These are phyloP conservation scores for Ischnura elegans DNA, from an alignment of 2,888 invertebrate species.

Conservation along the genomic window DNA sequence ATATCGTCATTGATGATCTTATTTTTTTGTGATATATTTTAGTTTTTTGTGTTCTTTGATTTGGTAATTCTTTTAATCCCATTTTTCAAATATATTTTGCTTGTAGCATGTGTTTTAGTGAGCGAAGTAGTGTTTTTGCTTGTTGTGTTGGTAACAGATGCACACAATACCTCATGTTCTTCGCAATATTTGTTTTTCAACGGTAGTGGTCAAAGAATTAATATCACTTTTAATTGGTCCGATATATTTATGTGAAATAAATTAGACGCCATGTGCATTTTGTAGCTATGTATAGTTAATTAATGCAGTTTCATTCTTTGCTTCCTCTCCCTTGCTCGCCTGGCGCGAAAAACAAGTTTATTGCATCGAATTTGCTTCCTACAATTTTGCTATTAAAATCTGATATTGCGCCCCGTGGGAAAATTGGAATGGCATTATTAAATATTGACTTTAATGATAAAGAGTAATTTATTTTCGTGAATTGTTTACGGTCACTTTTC, in stretches of 20 bases:
- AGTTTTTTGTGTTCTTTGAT: too few relatives aligned
- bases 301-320: not conserved
- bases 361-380: not conserved
- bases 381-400: not conserved
- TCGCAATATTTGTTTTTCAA: too few relatives aligned
- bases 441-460: not conserved
- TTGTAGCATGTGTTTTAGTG: too few relatives aligned
- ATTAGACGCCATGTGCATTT: not conserved
- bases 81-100: too few relatives aligned
- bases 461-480: not conserved
- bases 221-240: not conserved
- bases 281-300: not conserved
- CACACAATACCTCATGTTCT: too few relatives aligned
- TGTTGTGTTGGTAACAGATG: too few relatives aligned
- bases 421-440: not conserved
- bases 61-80: too few relatives aligned
- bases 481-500: too few relatives aligned
- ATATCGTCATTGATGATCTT: too few relatives aligned
- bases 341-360: not conserved
- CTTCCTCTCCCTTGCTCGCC: not conserved
- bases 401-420: not conserved
- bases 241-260: not conserved
- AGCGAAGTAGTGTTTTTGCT: too few relatives aligned
- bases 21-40: too few relatives aligned
- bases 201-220: not conserved